A percentile compares a stretch with the other conserved stretches of the same genome.
phyloP scores from a whole-genome alignment of 2,113 vertebrate genomes.

The Cryptotis parvus region DNA sequence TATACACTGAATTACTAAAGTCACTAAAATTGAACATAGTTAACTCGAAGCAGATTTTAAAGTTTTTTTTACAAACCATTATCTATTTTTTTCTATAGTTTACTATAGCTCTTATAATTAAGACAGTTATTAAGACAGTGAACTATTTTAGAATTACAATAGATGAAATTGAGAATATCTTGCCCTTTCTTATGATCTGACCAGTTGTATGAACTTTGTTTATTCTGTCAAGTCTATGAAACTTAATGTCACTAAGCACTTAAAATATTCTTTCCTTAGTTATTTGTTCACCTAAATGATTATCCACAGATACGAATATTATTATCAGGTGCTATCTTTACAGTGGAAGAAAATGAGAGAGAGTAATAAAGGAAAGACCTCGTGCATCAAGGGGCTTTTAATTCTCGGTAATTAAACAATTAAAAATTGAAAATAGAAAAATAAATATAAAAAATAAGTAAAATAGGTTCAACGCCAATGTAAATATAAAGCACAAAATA shows the following conservation, averaged over 20 bases:
- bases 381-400: neutral
- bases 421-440: neutral
- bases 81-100: constrained; percentile 23
- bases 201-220: neutral
- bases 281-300: neutral
- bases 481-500: neutral
- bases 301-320: neutral
- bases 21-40: constrained; percentile 65
- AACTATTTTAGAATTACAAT: neutral
- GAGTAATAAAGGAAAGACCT: fast-evolving
- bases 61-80: neutral
- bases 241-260: neutral
- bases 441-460: neutral
- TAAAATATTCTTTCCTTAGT: neutral
- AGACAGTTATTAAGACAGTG: neutral
- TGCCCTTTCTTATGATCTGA: neutral
- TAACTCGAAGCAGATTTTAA: constrained; percentile 29
- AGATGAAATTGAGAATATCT: neutral
- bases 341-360: too few relatives aligned
- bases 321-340: neutral
- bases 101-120: neutral
- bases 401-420: neutral
- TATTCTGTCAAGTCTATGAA: neutral
- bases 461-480: neutral
- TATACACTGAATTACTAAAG: constrained; percentile 69